Base-by-base conservation (phyloP, 2,888 invertebrate species). In the Agonopterix heracliana region DNA sequence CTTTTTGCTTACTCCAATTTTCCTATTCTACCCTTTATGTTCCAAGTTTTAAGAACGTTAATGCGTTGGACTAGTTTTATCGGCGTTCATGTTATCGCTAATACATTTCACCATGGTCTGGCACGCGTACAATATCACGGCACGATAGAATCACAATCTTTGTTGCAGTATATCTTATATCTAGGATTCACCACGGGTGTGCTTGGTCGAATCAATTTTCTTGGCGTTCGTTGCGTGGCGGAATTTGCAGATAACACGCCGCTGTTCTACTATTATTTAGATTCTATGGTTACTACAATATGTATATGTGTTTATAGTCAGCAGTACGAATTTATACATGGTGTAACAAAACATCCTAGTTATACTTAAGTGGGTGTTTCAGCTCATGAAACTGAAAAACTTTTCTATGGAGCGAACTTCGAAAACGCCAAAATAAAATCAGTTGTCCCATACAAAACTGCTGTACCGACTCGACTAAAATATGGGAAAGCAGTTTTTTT, bases 61-160 rank as follows among this genome's bases (percentile, higher is more conserved):
- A 54, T 55, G 49, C 51, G 48, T 49, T 52, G 10, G 35, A 9
- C 49, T 59, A 56, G 53, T 45, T 47, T n/a, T 38, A 26, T 26
- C 26, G 7, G 5, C 26, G 26, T 42, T 45, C 41, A 26, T 26
- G 11, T 48, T 10, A 55, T 59, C 49, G 63, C 56, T 55, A 51
- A 60, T 55, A 57, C 52, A 57, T 63, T 64, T 60, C 54, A 56
- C 53, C 55, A 63, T 55, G 60, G 54, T 55, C 54, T 53, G 51
- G 49, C 55, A 53, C 57, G 50, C 58, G 55, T 44, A 40, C 46
- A 35, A 48, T 17, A 41, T 36, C 36, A 35, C 36, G 26, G 26
- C 26, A 26, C 8, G 45, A 48, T 51, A 40, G 17, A 34, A 46
- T 46, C 45, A 43, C 41, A 45, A 42, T 34, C 26, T 45, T 26